A percentile compares a stretch with the other conserved stretches of the same genome.
These are phyloP conservation scores for Philonicus albiceps DNA, from an alignment of 2,888 invertebrate genomes.

Conservation along the genomic window DNA sequence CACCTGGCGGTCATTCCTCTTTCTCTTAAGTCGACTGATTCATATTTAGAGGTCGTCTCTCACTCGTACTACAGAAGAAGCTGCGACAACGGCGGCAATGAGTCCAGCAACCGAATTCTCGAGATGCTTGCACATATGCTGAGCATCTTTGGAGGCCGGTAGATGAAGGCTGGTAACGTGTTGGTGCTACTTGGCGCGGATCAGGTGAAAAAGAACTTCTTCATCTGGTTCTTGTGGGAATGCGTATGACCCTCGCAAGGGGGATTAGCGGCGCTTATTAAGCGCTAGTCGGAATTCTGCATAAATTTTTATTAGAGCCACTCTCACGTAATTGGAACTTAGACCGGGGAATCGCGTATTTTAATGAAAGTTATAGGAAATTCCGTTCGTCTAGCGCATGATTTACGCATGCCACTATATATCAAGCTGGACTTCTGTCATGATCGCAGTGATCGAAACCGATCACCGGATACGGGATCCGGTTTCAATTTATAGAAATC, in stretches of 20 bases:
- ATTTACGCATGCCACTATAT: neutral
- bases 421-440: neutral
- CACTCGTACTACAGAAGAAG: neutral
- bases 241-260: neutral
- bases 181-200: neutral
- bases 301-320: conserved; percentile 9
- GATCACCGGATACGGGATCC: conserved; percentile 31
- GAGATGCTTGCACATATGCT: neutral
- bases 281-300: neutral
- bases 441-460: neutral
- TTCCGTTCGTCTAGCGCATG: neutral
- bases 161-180: neutral
- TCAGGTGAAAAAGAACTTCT: neutral
- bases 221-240: conserved; percentile 4
- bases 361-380: conserved; percentile 7
- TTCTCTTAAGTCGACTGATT: neutral
- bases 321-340: neutral
- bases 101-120: neutral
- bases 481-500: conserved; percentile 22
- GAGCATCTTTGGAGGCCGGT: neutral
- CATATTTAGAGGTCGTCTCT: conserved; percentile 30
- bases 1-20: conserved; percentile 29
- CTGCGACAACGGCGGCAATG: neutral
- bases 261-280: neutral
- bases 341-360: neutral